Base-by-base conservation (phyloP, 2,888 invertebrate species). In the Isoperla grammatica region DNA sequence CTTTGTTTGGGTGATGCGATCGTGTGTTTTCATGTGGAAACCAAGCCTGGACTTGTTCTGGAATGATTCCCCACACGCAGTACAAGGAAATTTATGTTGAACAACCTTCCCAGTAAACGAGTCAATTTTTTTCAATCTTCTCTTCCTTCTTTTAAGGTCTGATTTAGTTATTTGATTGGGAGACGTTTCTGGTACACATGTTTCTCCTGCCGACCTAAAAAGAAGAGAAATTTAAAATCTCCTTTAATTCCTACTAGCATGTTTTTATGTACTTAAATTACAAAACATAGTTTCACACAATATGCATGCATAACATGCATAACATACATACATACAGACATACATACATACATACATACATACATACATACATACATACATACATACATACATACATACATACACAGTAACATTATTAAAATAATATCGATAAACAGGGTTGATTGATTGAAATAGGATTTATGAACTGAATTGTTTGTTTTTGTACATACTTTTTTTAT, bases 201-300 rank as follows among this genome's bases (percentile, higher is more conserved):
- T 9, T 40, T n/a, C 19, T 19, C 35, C 46, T 37, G 59, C 19
- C 50, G 57, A 61, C 60, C 60, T 61, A 57, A 43, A 61, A 61
- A 61, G 57, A 61, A 61, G 57, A 61, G 45, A 61, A 54, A 57
- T 53, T 46, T 57, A 15, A 49, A 56, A 60, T 54, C 8, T 49
- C 23, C 48, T 37, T 29, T 37, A 29, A 13, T 29, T 15, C n/a
- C 6, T 8, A 46, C 2, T 11, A 4, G 4, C n/a, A n/a, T n/a
- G n/a, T n/a, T n/a, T n/a, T n/a, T n/a, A n/a, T n/a, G n/a, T n/a
- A n/a, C n/a, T n/a, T n/a, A n/a, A n/a, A n/a, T n/a, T n/a, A n/a
- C n/a, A n/a, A n/a, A n/a, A n/a, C n/a, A n/a, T n/a, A n/a, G n/a
- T n/a, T n/a, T n/a, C n/a, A n/a, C n/a, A n/a, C n/a, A n/a, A n/a